Percentiles rank a stretch among this genome's conserved stretches.
Conservation (phyloP, 2,113 vertebrate genomes). For the Eubucco bourcierii region DNA sequence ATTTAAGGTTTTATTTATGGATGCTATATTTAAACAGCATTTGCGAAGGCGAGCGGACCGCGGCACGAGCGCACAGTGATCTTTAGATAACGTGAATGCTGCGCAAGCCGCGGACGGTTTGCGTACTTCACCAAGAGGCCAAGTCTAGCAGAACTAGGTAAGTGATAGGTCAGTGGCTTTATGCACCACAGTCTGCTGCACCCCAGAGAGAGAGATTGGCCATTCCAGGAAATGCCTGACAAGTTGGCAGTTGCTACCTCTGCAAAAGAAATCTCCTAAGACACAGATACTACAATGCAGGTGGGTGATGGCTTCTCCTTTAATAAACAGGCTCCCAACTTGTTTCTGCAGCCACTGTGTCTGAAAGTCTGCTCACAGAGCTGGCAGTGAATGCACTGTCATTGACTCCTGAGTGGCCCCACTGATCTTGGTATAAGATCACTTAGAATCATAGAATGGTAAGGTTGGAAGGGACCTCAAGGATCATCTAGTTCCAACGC, state of each 20-base stretch:
- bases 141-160: constrained; percentile 57
- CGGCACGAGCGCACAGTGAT: constrained; percentile 61
- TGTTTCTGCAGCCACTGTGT: background rate
- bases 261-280: background rate
- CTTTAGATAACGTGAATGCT: constrained; percentile 77
- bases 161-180: constrained; percentile 55
- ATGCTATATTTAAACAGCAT: constrained; percentile 82
- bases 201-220: background rate
- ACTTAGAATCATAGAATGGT: too few species aligned
- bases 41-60: constrained; percentile 75
- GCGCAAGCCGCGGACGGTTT: constrained; percentile 37
- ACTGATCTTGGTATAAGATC: background rate
- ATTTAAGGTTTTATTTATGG: constrained; percentile 90
- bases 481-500: too few species aligned
- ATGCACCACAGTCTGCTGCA: background rate
- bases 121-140: constrained; percentile 47
- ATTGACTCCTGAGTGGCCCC: accelerated
- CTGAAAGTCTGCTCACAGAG: background rate
- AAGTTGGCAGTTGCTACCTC: background rate
- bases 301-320: background rate
- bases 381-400: background rate
- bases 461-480: too few species aligned
- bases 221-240: constrained; percentile 43
- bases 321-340: background rate
- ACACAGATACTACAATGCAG: background rate